A percentile compares a stretch with the other conserved stretches of the same genome.
phyloP scores from a whole-genome alignment of 2,888 invertebrate genomes.

The Dicyrtomina minuta region DNA sequence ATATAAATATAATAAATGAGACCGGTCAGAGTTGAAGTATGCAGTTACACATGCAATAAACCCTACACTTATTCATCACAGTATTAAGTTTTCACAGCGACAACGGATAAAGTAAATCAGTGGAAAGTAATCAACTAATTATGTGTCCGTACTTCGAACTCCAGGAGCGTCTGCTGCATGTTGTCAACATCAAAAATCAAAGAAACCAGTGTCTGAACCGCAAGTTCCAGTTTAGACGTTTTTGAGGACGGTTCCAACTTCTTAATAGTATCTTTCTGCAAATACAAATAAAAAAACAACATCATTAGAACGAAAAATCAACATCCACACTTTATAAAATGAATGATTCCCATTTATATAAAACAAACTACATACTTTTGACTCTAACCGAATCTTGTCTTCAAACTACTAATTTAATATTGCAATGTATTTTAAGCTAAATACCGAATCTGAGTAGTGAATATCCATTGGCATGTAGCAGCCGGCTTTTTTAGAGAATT shows the following conservation, averaged over 20 bases:
- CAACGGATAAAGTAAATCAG: not conserved
- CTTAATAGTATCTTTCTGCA: too few species aligned
- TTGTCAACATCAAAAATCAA: conserved; percentile 85
- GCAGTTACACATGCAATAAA: too few species aligned
- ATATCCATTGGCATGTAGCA: conserved; percentile 83
- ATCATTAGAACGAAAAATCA: too few species aligned
- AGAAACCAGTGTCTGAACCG: conserved; percentile 79
- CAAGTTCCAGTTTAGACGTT: conserved; percentile 69
- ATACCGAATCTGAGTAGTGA: conserved; percentile 82
- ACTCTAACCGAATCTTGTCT: too few species aligned
- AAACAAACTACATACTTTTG: too few species aligned
- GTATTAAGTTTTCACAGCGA: not conserved
- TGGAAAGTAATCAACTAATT: not conserved
- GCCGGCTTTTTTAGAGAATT: conserved; percentile 73
- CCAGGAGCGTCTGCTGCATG: conserved; percentile 90
- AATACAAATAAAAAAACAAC: too few species aligned
- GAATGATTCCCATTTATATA: too few species aligned
- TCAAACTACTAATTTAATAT: too few species aligned
- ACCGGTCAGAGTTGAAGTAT: too few species aligned
- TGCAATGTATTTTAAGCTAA: too few species aligned
- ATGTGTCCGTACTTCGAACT: conserved; percentile 72
- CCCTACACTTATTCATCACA: not conserved
- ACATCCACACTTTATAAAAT: too few species aligned
- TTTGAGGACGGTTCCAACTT: conserved; percentile 55
- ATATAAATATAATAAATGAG: conserved; percentile 31